phyloP scores from a whole-genome alignment of 2,888 invertebrate species.

The Uropetala carovei region DNA sequence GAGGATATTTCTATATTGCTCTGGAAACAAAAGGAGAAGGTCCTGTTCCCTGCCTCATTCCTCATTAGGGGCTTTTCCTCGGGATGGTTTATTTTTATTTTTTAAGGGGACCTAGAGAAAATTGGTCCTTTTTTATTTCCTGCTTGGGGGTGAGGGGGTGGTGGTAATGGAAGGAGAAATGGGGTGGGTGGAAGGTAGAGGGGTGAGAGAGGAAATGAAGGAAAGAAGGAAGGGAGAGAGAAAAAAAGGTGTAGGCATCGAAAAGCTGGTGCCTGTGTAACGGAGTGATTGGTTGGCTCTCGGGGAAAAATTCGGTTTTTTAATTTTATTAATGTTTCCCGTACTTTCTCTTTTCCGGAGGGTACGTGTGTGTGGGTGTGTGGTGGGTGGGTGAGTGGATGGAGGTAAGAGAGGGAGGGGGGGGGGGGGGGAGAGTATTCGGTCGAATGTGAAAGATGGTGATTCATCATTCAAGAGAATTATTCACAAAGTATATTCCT shows the following conservation, averaged over 20 bases:
- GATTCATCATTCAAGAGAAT: slow-evolving; percentile 16
- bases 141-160: no score
- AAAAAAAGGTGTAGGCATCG: neutral
- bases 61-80: neutral
- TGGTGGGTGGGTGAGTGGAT: neutral
- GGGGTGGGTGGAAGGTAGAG: neutral
- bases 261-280: neutral
- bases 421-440: neutral
- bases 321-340: slow-evolving; percentile 10
- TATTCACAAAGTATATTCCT: neutral
- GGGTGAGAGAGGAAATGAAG: neutral
- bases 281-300: neutral
- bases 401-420: neutral
- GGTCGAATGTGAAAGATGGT: neutral
- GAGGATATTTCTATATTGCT: neutral
- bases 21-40: neutral
- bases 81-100: neutral
- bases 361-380: neutral
- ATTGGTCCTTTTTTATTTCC: neutral
- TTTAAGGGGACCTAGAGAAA: neutral
- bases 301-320: neutral
- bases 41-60: neutral
- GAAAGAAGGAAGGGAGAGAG: neutral
- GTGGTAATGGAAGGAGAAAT: neutral
- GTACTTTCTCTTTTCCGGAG: slow-evolving; percentile 17